Base-by-base conservation (phyloP, 2,888 invertebrate species). In the Acanthoscelides obtectus region DNA sequence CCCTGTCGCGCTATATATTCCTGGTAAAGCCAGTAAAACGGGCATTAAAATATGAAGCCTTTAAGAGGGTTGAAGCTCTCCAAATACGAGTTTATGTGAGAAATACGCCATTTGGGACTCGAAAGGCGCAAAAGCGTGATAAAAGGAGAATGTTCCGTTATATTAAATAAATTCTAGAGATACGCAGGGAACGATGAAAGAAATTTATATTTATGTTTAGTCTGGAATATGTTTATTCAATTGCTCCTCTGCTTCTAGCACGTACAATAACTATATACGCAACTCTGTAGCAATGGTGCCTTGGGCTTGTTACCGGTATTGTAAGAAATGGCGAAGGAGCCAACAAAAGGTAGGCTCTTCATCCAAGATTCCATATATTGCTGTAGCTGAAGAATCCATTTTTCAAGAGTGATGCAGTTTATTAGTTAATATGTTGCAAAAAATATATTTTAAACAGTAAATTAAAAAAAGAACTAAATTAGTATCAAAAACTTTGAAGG, bases 51-150 rank as follows among this genome's bases (percentile, higher is more conserved):
- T 74, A 72, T 74, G 72, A 72, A 71, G 69, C 67, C 70, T 70
- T 70, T 65, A 68, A 69, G 72, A 73, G 69, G 72, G 71, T 70
- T 74, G 45, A 63, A 68, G 69, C 70, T 74, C 71, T 72, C 71
- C 71, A 74, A 74, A 73, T 71, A 69, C 69, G 68, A 70, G 74
- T 74, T 74, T 73, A 74, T 74, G 72, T 71, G 71, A 69, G 69
- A 68, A 68, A 70, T 72, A 72, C 74, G 74, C 74, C 74, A 74
- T 72, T 66, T 22, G 66, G 22, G 66, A 45, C 45, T 45, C 3
- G 45, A 45, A 45, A 45, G 45, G 45, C 45, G 45, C 45, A 45
- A 45, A 45, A 17, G 45, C 45, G 45, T 45, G 45, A 45, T 45
- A 45, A 45, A 45, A 45, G 45, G 45, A 45, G 17, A 45, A 45